phyloP scores from a whole-genome alignment of 1,140 invertebrate genomes.

The Adoxophyes honmai region DNA sequence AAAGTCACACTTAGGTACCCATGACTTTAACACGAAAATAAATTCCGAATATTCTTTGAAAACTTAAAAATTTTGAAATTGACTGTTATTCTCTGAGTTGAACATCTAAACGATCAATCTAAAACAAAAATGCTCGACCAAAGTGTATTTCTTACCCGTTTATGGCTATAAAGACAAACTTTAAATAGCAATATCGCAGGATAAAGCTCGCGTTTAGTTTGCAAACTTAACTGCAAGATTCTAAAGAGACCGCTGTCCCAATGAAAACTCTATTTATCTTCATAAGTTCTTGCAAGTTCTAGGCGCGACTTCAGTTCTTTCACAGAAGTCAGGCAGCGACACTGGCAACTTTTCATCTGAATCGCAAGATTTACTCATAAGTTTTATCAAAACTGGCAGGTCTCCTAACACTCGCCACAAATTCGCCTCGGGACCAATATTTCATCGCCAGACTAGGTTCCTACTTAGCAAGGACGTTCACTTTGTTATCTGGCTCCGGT shows the following conservation, averaged over 20 bases:
- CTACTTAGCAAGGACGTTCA: constrained; percentile 6
- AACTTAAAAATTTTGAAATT: too few species aligned
- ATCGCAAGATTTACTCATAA: constrained; percentile 9
- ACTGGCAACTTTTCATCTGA: neutral
- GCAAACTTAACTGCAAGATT: neutral
- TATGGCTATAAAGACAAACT: neutral
- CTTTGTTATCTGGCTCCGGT: constrained; percentile 3
- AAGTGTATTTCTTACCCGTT: neutral
- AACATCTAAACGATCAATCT: too few species aligned
- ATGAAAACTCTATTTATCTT: constrained; percentile 15
- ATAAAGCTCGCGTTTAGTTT: too few species aligned
- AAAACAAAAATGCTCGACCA: too few species aligned
- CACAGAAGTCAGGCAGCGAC: neutral
- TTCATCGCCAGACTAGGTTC: constrained; percentile 8
- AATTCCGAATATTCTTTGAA: too few species aligned
- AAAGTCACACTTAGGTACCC: too few species aligned
- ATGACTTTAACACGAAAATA: too few species aligned
- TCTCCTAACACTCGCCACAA: neutral
- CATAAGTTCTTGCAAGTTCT: neutral
- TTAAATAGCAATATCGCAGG: neutral
- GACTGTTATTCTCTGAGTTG: too few species aligned
- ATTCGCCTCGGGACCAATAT: constrained; percentile 2
- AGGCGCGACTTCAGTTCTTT: neutral
- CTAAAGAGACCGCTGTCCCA: neutral
- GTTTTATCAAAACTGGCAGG: constrained; percentile 9